Conservation (phyloP, 2,888 invertebrate species). For the Callyntrura guangdongensis region DNA sequence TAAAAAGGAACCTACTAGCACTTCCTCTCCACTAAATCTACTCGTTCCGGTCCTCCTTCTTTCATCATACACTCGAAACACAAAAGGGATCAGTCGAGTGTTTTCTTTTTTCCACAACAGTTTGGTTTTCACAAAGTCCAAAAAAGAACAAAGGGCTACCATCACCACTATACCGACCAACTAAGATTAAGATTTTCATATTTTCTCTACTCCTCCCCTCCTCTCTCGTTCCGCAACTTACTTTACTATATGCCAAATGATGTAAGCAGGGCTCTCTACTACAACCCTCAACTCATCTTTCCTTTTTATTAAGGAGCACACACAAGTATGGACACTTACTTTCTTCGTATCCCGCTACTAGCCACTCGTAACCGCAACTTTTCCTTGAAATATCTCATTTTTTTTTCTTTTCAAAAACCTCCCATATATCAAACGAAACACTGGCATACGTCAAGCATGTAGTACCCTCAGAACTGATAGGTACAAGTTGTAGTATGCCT, state of each 20-base stretch:
- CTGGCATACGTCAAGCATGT: no score
- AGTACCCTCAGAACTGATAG: no score
- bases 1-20: neutral
- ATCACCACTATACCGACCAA: neutral
- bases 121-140: neutral
- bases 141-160: constrained; percentile 21
- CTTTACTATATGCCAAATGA: no score
- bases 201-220: neutral
- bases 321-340: no score
- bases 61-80: neutral
- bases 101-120: neutral
- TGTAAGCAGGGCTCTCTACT: constrained; percentile 10
- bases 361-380: no score
- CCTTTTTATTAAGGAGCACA: no score
- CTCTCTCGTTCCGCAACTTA: neutral
- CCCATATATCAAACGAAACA: no score
- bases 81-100: neutral
- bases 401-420: no score
- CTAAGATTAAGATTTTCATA: constrained; percentile 34
- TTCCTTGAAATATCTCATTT: no score
- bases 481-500: no score
- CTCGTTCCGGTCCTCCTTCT: neutral
- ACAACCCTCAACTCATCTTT: constrained; percentile 12
- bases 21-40: neutral
- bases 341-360: no score